Percentiles rank a stretch among this genome's conserved stretches.
Conservation (phyloP, 2,888 invertebrate species). For the Drosophila longiperda region DNA sequence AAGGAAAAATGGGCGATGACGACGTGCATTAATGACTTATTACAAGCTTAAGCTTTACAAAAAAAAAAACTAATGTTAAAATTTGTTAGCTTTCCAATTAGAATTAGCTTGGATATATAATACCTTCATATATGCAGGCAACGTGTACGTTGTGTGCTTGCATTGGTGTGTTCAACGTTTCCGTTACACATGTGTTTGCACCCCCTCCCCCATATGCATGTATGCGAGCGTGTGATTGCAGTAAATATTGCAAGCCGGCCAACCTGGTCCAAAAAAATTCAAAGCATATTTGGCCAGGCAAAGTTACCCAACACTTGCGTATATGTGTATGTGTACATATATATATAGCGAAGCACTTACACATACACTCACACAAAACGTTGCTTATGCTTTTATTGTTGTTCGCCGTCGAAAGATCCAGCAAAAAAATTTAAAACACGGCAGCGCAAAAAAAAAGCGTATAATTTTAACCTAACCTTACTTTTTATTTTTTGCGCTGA, state of each 20-base stretch:
- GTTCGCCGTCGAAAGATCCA: constrained; percentile 76
- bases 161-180: constrained; percentile 46
- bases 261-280: constrained; percentile 52
- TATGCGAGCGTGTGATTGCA: constrained; percentile 34
- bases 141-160: constrained; percentile 60
- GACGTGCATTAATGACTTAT: constrained; percentile 64
- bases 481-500: constrained; percentile 74
- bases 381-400: constrained; percentile 35
- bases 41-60: constrained; percentile 45
- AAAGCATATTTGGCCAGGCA: constrained; percentile 52
- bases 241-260: constrained; percentile 64
- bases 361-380: constrained; percentile 28
- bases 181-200: constrained; percentile 60
- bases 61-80: constrained; percentile 53
- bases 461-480: constrained; percentile 79
- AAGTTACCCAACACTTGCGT: constrained; percentile 70
- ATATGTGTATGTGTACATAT: constrained; percentile 24
- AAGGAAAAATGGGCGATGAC: constrained; percentile 73
- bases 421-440: constrained; percentile 67
- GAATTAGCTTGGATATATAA: constrained; percentile 32
- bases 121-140: constrained; percentile 35
- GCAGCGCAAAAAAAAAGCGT: constrained; percentile 64
- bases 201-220: constrained; percentile 1
- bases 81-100: constrained; percentile 43
- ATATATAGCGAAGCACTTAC: constrained; percentile 37